Base-by-base conservation (phyloP, 2,113 vertebrate species). In the Sakesphorus luctuosus region DNA sequence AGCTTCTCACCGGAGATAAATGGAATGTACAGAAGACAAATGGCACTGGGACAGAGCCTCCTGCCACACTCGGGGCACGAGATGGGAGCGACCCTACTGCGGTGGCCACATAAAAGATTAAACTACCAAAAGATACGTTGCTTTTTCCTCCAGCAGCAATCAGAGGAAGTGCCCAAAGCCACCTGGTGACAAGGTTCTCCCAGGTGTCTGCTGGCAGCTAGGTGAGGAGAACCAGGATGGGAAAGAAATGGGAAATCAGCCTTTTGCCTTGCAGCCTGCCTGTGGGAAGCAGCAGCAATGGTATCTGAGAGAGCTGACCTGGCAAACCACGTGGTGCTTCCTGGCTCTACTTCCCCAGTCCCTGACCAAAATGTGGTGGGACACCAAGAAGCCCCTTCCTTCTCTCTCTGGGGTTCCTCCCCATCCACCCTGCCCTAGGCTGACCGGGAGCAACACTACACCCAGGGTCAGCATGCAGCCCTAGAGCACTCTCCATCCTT, bases 1-100 rank as follows among this genome's bases (percentile, higher is more conserved):
- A 97, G 96, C 96, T 96, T 97, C 98, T 95, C 68, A 20, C 85
- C 29, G 28, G 90, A 97, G 97, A 98, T 93, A 97, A 98, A 98
- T 97, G 97, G 96, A 87, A 96, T 11, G 9, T 31, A 81, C 50
- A 5, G 73, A 89, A 96, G 97, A 98, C 90, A 96, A 97, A 97
- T 67, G 88, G 91, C 89, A 90, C 78, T 2, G 1, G 47, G 66
- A 74, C 8, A 2, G 84, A 83, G 63, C 38, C 84, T 87, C 77
- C 52, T 1, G 1, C 59, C 13, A 4, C 50, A 1, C 3, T 1
- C 3, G 9, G 89, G 76, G 73, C 76, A 31, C 0, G 2, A 84
- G 68, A 26, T 14, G 3, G 50, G 36, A 90, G 44, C 6, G 0
- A 58, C 80, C 58, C 4, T 0, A 8, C 75, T 29, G n/a, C 2